phyloP scores from a whole-genome alignment of 2,797 vertebrate genomes.

The Malurus splendens region DNA sequence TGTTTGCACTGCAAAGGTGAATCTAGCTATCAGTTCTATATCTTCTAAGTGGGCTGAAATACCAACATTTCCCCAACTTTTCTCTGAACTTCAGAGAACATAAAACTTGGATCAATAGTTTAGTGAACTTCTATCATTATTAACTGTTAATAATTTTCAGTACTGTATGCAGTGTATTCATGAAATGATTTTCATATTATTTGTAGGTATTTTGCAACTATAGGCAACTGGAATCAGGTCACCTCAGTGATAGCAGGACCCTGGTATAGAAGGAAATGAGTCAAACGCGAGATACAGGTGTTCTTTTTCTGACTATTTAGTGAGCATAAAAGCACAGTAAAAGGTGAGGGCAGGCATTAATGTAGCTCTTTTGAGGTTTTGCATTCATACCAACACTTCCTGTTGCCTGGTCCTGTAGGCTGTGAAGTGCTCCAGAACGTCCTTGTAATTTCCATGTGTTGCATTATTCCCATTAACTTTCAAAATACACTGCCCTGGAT shows the following conservation, averaged over 20 bases:
- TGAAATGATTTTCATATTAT: neutral
- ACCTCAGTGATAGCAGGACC: neutral
- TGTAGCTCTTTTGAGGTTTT: neutral
- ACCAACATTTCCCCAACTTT: neutral
- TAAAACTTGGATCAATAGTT: neutral
- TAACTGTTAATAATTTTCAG: neutral
- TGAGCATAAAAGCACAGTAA: neutral
- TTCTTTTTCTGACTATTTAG: neutral
- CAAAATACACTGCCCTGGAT: slow-evolving; percentile 89
- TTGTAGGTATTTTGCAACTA: neutral
- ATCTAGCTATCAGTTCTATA: neutral
- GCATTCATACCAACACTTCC: slow-evolving; percentile 73
- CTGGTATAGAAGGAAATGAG: neutral
- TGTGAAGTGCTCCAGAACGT: slow-evolving; percentile 91
- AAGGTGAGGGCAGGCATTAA: neutral
- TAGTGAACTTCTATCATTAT: neutral
- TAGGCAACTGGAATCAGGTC: neutral
- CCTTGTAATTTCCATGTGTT: slow-evolving; percentile 73
- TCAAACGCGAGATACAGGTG: neutral
- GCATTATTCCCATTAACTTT: slow-evolving; percentile 91
- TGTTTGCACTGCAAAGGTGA: neutral
- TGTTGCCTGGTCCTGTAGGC: slow-evolving; percentile 79
- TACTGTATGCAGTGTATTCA: neutral
- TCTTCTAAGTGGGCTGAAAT: neutral
- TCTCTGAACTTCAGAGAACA: neutral